These are phyloP conservation scores for Tenebrosternarchus preto DNA, from an alignment of 2,113 vertebrate species.

Conservation along the genomic window DNA sequence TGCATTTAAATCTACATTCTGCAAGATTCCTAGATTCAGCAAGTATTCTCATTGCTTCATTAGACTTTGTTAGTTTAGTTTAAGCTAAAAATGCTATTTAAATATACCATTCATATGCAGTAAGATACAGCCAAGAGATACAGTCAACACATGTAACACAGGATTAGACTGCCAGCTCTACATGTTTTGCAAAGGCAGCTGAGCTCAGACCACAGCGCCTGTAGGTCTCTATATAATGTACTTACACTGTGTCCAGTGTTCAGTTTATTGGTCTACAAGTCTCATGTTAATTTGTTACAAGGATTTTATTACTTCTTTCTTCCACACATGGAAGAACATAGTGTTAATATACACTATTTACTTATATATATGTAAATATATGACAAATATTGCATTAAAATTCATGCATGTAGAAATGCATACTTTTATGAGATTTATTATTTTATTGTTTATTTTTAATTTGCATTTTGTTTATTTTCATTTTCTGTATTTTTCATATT, in stretches of 20 bases:
- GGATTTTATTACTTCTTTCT: too few species aligned
- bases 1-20: background rate
- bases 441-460: too few species aligned
- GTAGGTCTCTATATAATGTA: background rate
- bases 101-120: background rate
- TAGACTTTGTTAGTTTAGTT: constrained; percentile 22
- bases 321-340: too few species aligned
- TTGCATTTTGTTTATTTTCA: too few species aligned
- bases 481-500: too few species aligned
- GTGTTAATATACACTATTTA: too few species aligned
- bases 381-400: too few species aligned
- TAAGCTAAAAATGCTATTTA: background rate
- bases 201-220: background rate
- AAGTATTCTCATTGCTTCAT: background rate
- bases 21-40: background rate
- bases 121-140: background rate
- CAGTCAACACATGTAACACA: background rate
- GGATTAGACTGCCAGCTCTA: background rate
- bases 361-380: too few species aligned
- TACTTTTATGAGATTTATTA: too few species aligned
- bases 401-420: too few species aligned
- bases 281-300: too few species aligned
- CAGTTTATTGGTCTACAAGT: too few species aligned
- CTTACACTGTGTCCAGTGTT: background rate
- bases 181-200: background rate